These are phyloP conservation scores for Carcharodon carcharias DNA, from an alignment of 2,797 vertebrate genomes.

Conservation along the genomic window DNA sequence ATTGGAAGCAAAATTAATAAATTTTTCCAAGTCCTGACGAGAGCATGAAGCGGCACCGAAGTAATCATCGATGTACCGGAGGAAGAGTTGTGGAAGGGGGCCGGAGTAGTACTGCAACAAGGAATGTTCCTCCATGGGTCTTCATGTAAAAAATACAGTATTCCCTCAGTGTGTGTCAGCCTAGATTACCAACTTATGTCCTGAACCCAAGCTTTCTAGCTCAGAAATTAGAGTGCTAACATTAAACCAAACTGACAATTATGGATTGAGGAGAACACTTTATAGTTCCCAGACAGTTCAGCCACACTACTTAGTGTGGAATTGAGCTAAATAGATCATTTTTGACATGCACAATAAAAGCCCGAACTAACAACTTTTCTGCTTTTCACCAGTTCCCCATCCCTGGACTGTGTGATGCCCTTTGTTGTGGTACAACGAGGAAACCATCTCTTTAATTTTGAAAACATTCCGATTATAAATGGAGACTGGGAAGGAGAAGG, in stretches of 20 bases:
- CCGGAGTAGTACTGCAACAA: no score
- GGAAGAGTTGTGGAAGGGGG: no score
- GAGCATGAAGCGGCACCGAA: no score
- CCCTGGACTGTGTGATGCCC: not conserved
- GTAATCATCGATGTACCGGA: no score
- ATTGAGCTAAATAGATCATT: not conserved
- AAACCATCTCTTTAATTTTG: not conserved
- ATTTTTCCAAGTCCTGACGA: no score
- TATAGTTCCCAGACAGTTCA: not conserved
- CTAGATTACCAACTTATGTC: not conserved
- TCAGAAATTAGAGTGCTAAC: not conserved
- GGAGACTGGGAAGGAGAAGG: slow-evolving; percentile 3
- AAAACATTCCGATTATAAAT: not conserved
- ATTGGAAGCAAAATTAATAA: no score
- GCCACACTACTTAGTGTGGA: not conserved
- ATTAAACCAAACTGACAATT: not conserved
- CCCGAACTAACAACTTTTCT: not conserved
- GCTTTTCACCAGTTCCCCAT: not conserved
- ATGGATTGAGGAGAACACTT: not conserved
- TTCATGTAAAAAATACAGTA: no score
- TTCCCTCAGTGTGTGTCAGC: not conserved
- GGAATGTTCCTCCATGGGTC: no score
- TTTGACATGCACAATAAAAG: not conserved
- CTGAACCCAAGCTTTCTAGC: not conserved
- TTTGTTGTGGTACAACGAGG: not conserved